phyloP scores from a whole-genome alignment of 2,113 vertebrate species.

The Xenotilapia leptura region DNA sequence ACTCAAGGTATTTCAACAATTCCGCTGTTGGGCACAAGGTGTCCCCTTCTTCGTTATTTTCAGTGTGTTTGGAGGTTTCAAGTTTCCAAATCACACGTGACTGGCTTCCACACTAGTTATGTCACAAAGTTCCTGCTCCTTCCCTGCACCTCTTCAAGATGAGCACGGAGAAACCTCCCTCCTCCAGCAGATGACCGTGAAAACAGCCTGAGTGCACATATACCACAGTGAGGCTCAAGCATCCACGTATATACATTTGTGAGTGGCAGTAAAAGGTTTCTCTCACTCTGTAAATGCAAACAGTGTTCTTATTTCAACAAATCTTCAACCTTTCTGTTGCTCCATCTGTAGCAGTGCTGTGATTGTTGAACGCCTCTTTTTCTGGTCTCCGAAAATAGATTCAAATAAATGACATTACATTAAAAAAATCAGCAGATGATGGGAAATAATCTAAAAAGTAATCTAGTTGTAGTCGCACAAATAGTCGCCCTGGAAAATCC shows the following conservation, averaged over 20 bases:
- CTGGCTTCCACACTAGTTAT: not conserved
- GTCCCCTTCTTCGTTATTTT: not conserved
- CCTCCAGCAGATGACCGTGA: not conserved
- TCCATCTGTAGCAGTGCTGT: not conserved
- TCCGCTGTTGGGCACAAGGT: not conserved
- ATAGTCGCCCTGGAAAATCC: not conserved
- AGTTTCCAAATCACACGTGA: not conserved
- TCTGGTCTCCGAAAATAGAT: not conserved
- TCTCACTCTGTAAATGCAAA: not conserved
- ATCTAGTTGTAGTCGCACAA: not conserved
- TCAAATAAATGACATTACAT: not conserved
- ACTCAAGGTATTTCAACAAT: not conserved
- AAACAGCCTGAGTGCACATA: rapidly evolving
- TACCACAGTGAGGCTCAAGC: not conserved
- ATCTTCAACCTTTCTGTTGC: rapidly evolving
- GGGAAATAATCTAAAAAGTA: not conserved
- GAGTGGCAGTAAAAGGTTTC: not conserved
- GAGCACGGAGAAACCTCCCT: not conserved
- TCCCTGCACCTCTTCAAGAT: not conserved
- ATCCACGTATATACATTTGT: not conserved
- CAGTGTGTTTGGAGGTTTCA: not conserved
- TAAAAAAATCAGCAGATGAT: not conserved
- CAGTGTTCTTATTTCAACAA: not conserved
- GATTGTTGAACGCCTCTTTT: not conserved
- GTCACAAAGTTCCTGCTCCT: not conserved